phyloP scores from a whole-genome alignment of 2,113 vertebrate species.

The Vicugna pacos region DNA sequence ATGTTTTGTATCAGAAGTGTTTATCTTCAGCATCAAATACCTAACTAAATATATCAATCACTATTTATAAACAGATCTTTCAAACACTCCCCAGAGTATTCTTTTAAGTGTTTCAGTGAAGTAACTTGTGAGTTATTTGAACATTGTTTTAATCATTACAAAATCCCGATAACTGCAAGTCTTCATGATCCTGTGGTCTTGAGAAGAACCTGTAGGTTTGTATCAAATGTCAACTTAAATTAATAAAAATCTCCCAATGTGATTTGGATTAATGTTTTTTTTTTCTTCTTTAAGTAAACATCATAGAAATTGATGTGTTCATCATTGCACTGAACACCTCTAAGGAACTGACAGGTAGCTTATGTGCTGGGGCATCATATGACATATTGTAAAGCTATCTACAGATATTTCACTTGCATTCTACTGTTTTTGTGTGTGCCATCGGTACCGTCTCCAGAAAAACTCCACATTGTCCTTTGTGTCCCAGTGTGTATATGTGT shows the following conservation, averaged over 20 bases:
- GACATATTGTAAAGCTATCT: neutral
- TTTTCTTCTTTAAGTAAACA: neutral
- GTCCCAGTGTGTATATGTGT: neutral
- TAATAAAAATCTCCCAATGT: slow-evolving; percentile 85
- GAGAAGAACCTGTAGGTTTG: slow-evolving; percentile 81
- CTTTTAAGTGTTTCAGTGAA: slow-evolving; percentile 79
- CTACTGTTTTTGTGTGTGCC: neutral
- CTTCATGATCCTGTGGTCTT: slow-evolving; percentile 64
- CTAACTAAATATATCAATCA: slow-evolving; percentile 72
- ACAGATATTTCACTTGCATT: neutral
- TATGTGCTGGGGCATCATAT: neutral
- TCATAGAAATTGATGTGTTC: neutral
- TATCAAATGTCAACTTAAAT: slow-evolving; percentile 84
- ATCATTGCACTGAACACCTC: neutral
- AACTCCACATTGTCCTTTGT: neutral
- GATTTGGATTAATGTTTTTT: slow-evolving; percentile 52
- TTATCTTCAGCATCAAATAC: slow-evolving; percentile 81
- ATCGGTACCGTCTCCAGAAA: neutral
- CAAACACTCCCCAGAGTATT: slow-evolving; percentile 82
- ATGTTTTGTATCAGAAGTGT: slow-evolving; percentile 83
- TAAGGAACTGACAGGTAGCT: neutral
- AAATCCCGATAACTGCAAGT: slow-evolving; percentile 81
- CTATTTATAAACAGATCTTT: slow-evolving; percentile 86
- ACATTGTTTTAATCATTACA: slow-evolving; percentile 84
- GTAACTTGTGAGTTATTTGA: slow-evolving; percentile 83